These are phyloP conservation scores for Archips crataeganus DNA, from an alignment of 2,888 invertebrate genomes.

Conservation along the genomic window DNA sequence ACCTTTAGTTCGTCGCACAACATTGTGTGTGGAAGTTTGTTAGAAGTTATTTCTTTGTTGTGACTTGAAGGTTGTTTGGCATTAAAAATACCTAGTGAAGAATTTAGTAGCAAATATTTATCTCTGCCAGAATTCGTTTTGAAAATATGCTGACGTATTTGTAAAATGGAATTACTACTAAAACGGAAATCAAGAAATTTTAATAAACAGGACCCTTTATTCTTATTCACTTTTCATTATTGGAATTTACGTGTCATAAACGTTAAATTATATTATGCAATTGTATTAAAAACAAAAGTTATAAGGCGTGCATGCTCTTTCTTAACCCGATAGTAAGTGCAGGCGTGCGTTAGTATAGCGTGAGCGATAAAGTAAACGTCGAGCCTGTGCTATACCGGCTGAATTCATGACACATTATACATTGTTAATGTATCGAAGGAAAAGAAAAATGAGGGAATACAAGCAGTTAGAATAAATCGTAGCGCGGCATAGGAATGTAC, in stretches of 20 bases:
- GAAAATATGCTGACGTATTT: neutral
- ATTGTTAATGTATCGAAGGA: slow-evolving; percentile 17
- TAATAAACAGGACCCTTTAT: neutral
- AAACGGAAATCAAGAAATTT: too few relatives aligned
- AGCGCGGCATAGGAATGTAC: neutral
- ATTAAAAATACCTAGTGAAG: slow-evolving; percentile 17
- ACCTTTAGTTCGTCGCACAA: slow-evolving; percentile 36
- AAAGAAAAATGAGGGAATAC: slow-evolving; percentile 20
- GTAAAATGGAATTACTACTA: too few relatives aligned
- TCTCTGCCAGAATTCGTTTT: neutral
- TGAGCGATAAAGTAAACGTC: slow-evolving; percentile 38
- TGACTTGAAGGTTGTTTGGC: slow-evolving; percentile 25
- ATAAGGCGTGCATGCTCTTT: slow-evolving; percentile 22
- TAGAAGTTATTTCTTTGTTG: slow-evolving; percentile 31
- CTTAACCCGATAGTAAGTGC: slow-evolving; percentile 18
- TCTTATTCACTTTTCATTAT: neutral
- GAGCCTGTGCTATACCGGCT: slow-evolving; percentile 32
- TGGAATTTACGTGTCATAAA: neutral
- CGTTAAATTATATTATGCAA: neutral
- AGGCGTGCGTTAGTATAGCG: slow-evolving; percentile 36
- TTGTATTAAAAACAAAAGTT: slow-evolving; percentile 2
- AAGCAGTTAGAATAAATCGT: neutral
- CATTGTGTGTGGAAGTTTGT: slow-evolving; percentile 21
- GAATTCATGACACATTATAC: slow-evolving; percentile 35
- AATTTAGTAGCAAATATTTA: slow-evolving; percentile 1